Conservation (phyloP, 2,113 vertebrate species). For the Poicephalus meyeri region DNA sequence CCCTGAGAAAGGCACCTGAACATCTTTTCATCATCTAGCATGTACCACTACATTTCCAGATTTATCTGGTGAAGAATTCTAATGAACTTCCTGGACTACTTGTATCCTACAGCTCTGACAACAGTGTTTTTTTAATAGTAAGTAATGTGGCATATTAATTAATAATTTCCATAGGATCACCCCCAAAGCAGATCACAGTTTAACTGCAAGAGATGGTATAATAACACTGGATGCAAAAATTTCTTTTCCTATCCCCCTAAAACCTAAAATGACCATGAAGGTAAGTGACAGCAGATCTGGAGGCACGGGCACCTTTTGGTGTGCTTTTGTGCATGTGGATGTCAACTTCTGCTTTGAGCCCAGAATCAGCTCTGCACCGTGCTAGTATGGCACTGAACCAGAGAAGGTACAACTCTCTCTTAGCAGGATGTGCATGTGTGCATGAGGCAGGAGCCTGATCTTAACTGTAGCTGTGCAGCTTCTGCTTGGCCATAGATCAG, state of each 20-base stretch:
- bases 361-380: neutral
- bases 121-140: neutral
- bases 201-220: neutral
- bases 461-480: neutral
- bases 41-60: neutral
- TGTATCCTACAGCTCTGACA: neutral
- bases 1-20: slow-evolving; percentile 8
- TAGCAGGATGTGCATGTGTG: neutral
- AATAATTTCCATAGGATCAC: neutral
- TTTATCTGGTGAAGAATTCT: slow-evolving; percentile 25
- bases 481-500: neutral
- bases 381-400: neutral
- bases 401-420: neutral
- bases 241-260: neutral
- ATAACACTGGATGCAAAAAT: neutral
- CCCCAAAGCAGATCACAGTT: neutral
- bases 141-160: neutral
- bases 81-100: neutral
- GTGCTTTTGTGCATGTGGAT: neutral
- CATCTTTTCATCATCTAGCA: neutral
- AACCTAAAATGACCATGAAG: neutral
- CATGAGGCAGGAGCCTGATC: neutral
- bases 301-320: neutral
- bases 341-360: neutral
- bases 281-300: neutral